Evolutionary conservation across 1,140 invertebrate genomes (phyloP).

Genomic region (Sitobion miscanthi): DNA sequence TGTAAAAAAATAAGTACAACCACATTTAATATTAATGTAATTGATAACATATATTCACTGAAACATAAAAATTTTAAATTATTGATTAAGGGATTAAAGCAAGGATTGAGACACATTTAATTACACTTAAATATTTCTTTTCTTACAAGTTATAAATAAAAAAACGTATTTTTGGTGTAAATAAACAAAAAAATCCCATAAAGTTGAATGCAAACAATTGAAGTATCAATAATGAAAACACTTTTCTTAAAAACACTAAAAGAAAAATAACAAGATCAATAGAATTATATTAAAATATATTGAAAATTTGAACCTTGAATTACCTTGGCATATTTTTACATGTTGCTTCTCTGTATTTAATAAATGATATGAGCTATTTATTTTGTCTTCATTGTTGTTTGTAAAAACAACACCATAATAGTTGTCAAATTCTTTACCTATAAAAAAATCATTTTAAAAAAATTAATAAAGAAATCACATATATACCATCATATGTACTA

Average conservation of each 20-base stretch:
- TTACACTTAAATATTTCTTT: not conserved
- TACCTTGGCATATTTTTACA: conserved; percentile 29
- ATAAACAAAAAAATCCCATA: conserved; percentile 53
- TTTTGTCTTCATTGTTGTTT: conserved; percentile 21
- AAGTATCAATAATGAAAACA: conserved; percentile 20
- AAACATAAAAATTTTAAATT: not conserved
- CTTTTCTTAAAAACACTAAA: conserved; percentile 51
- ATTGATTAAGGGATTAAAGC: not conserved
- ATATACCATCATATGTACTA: not conserved
- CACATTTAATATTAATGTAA: conserved; percentile 49
- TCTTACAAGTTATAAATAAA: conserved; percentile 53
- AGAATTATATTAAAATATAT: not conserved
- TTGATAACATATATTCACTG: conserved; percentile 50
- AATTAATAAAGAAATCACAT: not conserved
- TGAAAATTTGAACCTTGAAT: not conserved
- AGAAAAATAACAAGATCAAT: not conserved
- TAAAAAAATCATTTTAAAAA: not conserved
- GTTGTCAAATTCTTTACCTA: not conserved
- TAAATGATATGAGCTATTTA: conserved; percentile 19
- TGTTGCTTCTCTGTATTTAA: not conserved
- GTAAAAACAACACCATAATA: not conserved
- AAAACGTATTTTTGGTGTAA: conserved; percentile 51
- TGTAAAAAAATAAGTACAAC: conserved; percentile 39
- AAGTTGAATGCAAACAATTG: conserved; percentile 31
- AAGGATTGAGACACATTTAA: not conserved